Evolutionary conservation across 23 tunicate species (phyloP), one percentile per base, ranked within the genome.

Genomic region (Ciona savignyi): DNA sequence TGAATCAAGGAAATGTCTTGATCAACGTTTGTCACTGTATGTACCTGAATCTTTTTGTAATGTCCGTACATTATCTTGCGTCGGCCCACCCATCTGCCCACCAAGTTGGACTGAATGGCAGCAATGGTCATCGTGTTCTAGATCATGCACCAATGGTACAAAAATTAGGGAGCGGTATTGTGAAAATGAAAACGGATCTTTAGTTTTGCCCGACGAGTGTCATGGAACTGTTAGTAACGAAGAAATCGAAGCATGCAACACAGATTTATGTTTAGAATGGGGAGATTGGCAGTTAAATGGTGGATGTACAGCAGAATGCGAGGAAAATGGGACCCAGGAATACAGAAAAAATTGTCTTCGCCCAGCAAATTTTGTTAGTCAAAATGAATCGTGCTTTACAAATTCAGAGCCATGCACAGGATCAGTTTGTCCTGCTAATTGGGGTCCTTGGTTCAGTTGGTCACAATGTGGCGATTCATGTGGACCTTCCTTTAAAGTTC

Each of bases 61-160:
- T 42, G 3, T 4, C 3, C 9, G 31, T 11, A 23, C 9, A 11
- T 25, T 25, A 35, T 25, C 27, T 3, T 72, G 77, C 24, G 6
- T 15, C 15, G 77, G 77, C 9, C 4, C 77, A 34, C 77, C 77
- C 3, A 72, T 42, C 3, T 72, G 77, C 24, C 67, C 77, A 34
- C 77, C 77, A 21, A 19, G 19, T 9, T 72, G 77, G 77, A 34
- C 19, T 72, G 65, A 35, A 25, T 72, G 77, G 77, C 25, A 23
- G 22, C 67, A 30, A 9, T 72, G 64, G 64, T 72, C 77, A 4
- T 25, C 26, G 42, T 72, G 77, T 35, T 72, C 77, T 11, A 26
- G 19, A 72, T 23, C 26, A 3, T 72, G 77, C 24, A 34, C 77
- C 29, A n/a, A 21, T 25, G 77, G 77, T 9, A 32, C 35, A 28